phyloP scores from a whole-genome alignment of 2,888 invertebrate genomes.

The Melieria omissa region DNA sequence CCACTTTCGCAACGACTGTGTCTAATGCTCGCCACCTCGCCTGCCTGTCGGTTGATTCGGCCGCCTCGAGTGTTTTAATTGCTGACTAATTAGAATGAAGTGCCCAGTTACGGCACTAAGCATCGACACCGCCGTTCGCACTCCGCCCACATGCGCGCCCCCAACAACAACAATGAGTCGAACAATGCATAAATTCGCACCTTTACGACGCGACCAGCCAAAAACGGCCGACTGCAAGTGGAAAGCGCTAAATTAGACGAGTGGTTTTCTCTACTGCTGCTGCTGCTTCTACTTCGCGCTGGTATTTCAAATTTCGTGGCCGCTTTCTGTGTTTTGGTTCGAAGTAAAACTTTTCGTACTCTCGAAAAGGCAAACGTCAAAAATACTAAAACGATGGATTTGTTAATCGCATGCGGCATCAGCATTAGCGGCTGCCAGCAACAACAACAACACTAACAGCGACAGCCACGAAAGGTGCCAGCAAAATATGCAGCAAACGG shows the following conservation, averaged over 20 bases:
- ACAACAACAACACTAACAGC: slow-evolving; percentile 5
- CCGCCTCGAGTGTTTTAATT: slow-evolving; percentile 40
- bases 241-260: too few relatives aligned
- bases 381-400: slow-evolving; percentile 5
- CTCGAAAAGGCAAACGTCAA: too few relatives aligned
- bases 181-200: slow-evolving; percentile 15
- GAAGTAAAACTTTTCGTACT: background rate
- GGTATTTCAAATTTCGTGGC: too few relatives aligned
- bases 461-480: background rate
- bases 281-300: too few relatives aligned
- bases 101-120: slow-evolving; percentile 12
- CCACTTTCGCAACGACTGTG: too few relatives aligned
- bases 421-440: slow-evolving; percentile 11
- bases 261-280: too few relatives aligned
- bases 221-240: background rate
- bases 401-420: slow-evolving; percentile 27
- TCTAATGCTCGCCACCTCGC: too few relatives aligned
- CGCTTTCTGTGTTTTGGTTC: too few relatives aligned
- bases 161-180: background rate
- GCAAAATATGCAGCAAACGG: background rate
- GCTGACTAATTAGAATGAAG: slow-evolving; percentile 42
- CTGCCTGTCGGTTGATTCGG: too few relatives aligned
- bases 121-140: too few relatives aligned
- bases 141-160: too few relatives aligned
- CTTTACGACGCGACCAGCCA: background rate